A percentile compares a stretch with the other conserved stretches of the same genome.
Conservation (phyloP, 2,113 vertebrate genomes). For the Ceuthmochares aereus region DNA sequence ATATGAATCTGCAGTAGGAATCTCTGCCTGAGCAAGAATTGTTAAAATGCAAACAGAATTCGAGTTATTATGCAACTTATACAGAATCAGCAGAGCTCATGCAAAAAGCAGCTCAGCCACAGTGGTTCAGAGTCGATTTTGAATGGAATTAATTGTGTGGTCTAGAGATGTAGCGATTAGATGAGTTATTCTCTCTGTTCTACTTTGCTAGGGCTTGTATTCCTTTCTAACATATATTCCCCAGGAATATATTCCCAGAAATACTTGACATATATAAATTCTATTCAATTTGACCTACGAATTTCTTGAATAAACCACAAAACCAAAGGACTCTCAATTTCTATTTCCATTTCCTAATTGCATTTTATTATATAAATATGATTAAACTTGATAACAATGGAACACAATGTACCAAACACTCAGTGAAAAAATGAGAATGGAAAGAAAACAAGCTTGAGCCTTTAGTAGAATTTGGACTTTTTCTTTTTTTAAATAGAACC, state of each 20-base stretch:
- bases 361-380: constrained; percentile 6
- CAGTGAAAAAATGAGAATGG: not conserved
- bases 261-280: not conserved
- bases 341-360: not conserved
- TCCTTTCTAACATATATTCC: not conserved
- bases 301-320: not conserved
- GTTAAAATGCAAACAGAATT: not conserved
- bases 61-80: not conserved
- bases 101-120: not conserved
- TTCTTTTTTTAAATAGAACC: constrained; percentile 64
- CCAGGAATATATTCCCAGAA: not conserved
- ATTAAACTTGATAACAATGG: constrained; percentile 22
- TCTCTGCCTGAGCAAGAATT: not conserved
- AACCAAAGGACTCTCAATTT: not conserved
- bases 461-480: constrained; percentile 22
- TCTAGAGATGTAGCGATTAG: not conserved
- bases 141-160: not conserved
- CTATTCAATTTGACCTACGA: not conserved
- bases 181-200: not conserved
- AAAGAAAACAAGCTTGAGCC: constrained; percentile 40
- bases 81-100: not conserved
- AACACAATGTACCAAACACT: constrained; percentile 43
- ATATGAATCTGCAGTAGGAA: not conserved
- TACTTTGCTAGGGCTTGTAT: not conserved
- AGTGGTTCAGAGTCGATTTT: not conserved